Percentiles rank a stretch among this genome's conserved stretches.
Evolutionary conservation across 1,140 invertebrate species (phyloP).

Genomic region (Brachionus rubens): DNA sequence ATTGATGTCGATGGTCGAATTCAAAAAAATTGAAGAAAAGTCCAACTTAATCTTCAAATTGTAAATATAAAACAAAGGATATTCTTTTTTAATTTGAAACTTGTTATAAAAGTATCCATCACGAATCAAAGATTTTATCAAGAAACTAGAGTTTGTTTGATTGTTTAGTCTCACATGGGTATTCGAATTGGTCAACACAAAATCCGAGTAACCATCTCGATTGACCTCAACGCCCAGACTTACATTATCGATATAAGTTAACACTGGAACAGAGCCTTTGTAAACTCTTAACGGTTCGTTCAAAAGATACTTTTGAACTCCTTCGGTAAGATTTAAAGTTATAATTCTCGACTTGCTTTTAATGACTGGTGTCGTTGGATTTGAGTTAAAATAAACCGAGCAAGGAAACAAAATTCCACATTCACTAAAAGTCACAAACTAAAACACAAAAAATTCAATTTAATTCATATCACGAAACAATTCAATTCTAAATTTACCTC

Average conservation of each 20-base stretch:
- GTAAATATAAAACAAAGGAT: too few relatives aligned
- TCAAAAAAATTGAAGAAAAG: too few relatives aligned
- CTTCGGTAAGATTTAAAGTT: not conserved
- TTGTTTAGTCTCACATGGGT: too few relatives aligned
- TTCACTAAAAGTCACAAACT: not conserved
- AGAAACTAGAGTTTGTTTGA: too few relatives aligned
- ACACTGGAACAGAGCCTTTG: not conserved
- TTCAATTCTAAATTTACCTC: not conserved
- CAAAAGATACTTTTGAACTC: not conserved
- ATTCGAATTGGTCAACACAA: not conserved
- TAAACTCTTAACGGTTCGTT: not conserved
- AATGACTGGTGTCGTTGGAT: not conserved
- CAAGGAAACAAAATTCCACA: constrained; percentile 9
- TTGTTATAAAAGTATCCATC: too few relatives aligned
- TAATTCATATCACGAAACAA: not conserved
- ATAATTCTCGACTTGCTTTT: not conserved
- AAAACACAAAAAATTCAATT: not conserved
- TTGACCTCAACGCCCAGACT: too few relatives aligned
- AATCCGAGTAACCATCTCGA: too few relatives aligned
- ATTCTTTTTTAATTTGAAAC: too few relatives aligned
- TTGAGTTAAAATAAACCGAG: constrained; percentile 4
- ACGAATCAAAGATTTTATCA: too few relatives aligned
- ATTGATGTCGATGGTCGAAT: too few relatives aligned
- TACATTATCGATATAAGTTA: not conserved
- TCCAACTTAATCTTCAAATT: too few relatives aligned